Percentiles rank a stretch among this genome's conserved stretches.
phyloP scores from a whole-genome alignment of 2,888 invertebrate species.

The Petrolisthes manimaculis region DNA sequence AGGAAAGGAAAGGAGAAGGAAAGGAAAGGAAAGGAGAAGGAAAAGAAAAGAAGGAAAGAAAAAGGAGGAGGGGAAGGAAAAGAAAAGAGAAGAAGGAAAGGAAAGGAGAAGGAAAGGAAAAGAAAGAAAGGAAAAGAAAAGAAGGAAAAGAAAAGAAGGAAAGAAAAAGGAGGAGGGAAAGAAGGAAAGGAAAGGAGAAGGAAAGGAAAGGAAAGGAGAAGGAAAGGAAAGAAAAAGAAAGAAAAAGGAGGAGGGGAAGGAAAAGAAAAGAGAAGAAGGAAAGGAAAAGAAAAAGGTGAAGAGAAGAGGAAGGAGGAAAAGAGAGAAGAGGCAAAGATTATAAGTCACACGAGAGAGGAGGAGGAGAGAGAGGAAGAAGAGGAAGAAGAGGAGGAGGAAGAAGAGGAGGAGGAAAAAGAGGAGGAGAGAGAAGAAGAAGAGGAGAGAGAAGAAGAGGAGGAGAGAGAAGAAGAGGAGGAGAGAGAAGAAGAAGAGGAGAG shows the following conservation, averaged over 20 bases:
- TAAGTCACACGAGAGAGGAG: too few species aligned
- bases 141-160: neutral
- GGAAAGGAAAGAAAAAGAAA: too few species aligned
- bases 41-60: neutral
- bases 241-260: neutral
- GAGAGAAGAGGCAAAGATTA: neutral
- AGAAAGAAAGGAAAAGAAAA: neutral
- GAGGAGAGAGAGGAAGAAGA: neutral
- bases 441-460: neutral
- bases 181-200: too few species aligned
- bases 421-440: neutral
- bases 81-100: too few species aligned
- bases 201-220: too few species aligned
- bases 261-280: neutral
- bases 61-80: too few species aligned
- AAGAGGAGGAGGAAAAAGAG: neutral
- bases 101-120: too few species aligned
- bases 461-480: too few species aligned
- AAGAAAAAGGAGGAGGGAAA: too few species aligned
- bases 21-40: neutral
- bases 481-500: neutral
- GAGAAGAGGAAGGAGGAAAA: neutral
- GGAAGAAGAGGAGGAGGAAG: neutral
- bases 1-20: neutral
- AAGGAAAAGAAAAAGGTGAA: neutral